phyloP scores from a whole-genome alignment of 2,888 invertebrate genomes.

The Synergus gifuensis region DNA sequence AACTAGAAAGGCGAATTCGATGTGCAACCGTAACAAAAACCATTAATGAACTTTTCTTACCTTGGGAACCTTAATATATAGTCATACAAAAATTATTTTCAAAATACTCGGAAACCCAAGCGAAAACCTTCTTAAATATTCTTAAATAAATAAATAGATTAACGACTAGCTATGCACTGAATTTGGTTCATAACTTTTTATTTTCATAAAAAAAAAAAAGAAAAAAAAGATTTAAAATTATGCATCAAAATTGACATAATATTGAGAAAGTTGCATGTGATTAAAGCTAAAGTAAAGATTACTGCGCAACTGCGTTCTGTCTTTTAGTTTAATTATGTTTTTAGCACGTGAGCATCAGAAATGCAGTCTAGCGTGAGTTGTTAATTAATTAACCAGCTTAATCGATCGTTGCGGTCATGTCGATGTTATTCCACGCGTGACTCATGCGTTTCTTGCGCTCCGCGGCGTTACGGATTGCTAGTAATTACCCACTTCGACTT shows the following conservation, averaged over 20 bases:
- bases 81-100: background rate
- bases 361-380: constrained; percentile 46
- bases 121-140: background rate
- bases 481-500: constrained; percentile 46
- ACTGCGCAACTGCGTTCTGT: background rate
- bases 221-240: too few species aligned
- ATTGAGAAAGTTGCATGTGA: background rate
- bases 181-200: background rate
- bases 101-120: background rate
- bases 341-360: constrained; percentile 22
- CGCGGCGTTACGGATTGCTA: constrained; percentile 28
- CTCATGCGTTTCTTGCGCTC: constrained; percentile 45
- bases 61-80: background rate
- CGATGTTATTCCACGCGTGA: constrained; percentile 43
- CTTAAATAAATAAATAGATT: background rate
- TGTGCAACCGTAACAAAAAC: constrained; percentile 33
- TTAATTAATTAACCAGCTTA: constrained; percentile 56
- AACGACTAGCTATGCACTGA: background rate
- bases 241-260: too few species aligned
- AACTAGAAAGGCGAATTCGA: constrained; percentile 38
- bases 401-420: constrained; percentile 54
- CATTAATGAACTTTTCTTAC: constrained; percentile 22
- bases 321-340: background rate
- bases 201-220: too few species aligned
- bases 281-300: background rate